Evolutionary conservation across 2,797 vertebrate genomes (phyloP).

Genomic region (Poeciliopsis gracilis): DNA sequence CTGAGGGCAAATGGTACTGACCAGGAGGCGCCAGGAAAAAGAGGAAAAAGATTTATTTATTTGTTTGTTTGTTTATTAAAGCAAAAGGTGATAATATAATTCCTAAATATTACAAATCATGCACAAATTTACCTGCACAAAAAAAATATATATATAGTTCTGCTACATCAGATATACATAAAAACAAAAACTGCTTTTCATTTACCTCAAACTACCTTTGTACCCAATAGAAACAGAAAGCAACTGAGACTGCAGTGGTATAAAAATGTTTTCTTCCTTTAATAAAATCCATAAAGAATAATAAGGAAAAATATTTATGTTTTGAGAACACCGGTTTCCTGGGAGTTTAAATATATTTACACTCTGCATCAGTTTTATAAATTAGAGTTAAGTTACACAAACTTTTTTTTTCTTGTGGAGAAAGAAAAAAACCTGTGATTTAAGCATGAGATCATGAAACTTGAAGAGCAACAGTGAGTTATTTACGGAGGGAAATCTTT

Average conservation of each 20-base stretch:
- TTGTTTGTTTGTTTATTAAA: too few relatives aligned
- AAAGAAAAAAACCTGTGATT: background rate
- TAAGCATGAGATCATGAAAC: background rate
- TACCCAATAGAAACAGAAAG: background rate
- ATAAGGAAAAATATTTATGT: background rate
- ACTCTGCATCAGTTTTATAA: background rate
- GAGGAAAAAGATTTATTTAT: too few relatives aligned
- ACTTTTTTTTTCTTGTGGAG: background rate
- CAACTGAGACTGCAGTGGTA: background rate
- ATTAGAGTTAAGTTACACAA: background rate
- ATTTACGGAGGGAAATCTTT: background rate
- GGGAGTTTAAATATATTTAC: background rate
- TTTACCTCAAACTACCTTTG: background rate
- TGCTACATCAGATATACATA: background rate
- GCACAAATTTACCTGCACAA: too few relatives aligned
- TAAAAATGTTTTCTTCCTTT: background rate
- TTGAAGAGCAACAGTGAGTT: background rate
- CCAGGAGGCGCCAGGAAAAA: too few relatives aligned
- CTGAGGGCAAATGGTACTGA: too few relatives aligned
- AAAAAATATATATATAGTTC: background rate
- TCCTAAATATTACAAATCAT: too few relatives aligned
- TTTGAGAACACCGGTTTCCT: background rate
- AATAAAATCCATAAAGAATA: background rate
- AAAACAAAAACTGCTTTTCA: background rate
- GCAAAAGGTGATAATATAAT: too few relatives aligned